Percentiles rank a stretch among this genome's conserved stretches.
Conservation (phyloP, 2,888 invertebrate species). For the Drosophila buzzatii region DNA sequence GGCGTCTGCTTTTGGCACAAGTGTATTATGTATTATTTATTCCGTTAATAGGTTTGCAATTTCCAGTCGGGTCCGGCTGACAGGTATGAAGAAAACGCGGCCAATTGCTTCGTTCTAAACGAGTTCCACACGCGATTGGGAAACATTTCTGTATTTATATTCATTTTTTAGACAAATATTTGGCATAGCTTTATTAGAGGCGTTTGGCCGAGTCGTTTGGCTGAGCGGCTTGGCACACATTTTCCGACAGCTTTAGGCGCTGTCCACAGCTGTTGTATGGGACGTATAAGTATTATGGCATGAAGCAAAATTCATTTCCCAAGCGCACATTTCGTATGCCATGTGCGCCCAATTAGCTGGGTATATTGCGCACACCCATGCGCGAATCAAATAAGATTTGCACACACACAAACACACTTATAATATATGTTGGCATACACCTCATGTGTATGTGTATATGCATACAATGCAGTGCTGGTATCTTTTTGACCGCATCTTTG, state of each 20-base stretch:
- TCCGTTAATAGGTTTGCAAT: constrained; percentile 10
- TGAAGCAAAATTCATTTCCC: constrained; percentile 62
- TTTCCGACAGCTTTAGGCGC: constrained; percentile 38
- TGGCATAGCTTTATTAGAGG: constrained; percentile 22
- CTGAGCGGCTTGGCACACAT: constrained; percentile 64
- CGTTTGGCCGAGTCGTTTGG: constrained; percentile 10
- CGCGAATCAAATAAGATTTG: neutral
- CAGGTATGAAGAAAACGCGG: constrained; percentile 12
- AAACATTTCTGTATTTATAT: constrained; percentile 10
- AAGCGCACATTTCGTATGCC: constrained; percentile 76
- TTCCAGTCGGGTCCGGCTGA: neutral
- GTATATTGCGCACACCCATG: constrained; percentile 21
- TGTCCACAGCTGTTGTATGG: constrained; percentile 12
- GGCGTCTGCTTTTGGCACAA: constrained; percentile 8
- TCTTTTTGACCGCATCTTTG: constrained; percentile 42
- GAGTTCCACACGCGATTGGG: constrained; percentile 39
- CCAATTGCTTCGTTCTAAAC: constrained; percentile 41
- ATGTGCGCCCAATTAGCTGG: constrained; percentile 73
- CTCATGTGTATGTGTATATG: constrained; percentile 5
- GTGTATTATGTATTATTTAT: constrained; percentile 21
- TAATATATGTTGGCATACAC: too few species aligned
- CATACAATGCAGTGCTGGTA: constrained; percentile 36
- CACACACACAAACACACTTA: neutral
- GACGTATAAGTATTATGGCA: constrained; percentile 64
- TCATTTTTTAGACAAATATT: neutral